Evolutionary conservation across 2,113 vertebrate genomes (phyloP).

Genomic region (Anhinga anhinga): DNA sequence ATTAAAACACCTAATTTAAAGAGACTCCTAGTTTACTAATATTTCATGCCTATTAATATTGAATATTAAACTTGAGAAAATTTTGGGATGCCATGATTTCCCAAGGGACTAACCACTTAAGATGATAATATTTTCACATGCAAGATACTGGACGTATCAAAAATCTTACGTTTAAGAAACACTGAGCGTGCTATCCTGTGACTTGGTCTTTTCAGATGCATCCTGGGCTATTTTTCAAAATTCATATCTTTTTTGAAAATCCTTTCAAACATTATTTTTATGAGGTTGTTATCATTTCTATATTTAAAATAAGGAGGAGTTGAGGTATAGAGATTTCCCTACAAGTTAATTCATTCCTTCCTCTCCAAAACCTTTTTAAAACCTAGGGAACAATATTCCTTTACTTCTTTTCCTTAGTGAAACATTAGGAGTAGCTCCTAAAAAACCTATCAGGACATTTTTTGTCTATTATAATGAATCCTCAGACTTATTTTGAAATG

Average conservation of each 20-base stretch:
- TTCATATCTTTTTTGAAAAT: not conserved
- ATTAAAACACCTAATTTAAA: not conserved
- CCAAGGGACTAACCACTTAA: not conserved
- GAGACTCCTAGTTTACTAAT: not conserved
- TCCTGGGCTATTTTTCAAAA: not conserved
- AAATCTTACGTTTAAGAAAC: not conserved
- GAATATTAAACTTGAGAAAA: not conserved
- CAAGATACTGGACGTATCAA: not conserved
- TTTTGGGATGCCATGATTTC: not conserved
- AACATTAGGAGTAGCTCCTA: not conserved
- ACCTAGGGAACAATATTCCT: accelerated
- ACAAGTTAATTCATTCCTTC: not conserved
- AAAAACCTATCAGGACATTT: not conserved
- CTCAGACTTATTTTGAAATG: conserved; percentile 5
- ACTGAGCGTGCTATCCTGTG: accelerated
- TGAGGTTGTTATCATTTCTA: not conserved
- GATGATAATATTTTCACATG: not conserved
- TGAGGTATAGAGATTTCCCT: not conserved
- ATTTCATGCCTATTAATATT: not conserved
- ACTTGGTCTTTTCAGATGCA: not conserved
- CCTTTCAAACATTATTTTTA: not conserved
- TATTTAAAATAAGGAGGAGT: not conserved
- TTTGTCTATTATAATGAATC: not conserved
- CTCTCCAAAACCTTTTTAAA: not conserved
- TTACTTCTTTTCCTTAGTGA: not conserved